A percentile compares a stretch with the other conserved stretches of the same genome.
Evolutionary conservation across 2,888 invertebrate genomes (phyloP).

Genomic region (Antheraea assamensis): DNA sequence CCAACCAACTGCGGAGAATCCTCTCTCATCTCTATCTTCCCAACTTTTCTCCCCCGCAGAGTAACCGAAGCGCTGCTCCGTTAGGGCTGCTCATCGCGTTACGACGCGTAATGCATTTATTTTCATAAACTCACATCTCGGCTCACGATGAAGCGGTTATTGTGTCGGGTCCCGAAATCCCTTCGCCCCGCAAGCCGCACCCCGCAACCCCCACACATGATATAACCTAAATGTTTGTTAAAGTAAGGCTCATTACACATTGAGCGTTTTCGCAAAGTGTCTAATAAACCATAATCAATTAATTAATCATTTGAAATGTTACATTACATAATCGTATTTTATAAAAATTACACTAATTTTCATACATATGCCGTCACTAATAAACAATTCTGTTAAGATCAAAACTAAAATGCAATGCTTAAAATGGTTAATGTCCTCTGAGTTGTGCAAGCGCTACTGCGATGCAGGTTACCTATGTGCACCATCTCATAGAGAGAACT

Average conservation of each 20-base stretch:
- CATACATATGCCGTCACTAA: no score
- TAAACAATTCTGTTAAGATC: no score
- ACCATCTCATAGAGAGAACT: no score
- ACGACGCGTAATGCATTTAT: constrained; percentile 6
- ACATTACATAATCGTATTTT: no score
- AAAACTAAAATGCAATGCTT: no score
- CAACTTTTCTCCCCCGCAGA: neutral
- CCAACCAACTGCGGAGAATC: neutral
- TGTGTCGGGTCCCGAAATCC: neutral
- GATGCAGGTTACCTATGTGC: no score
- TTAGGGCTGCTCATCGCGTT: neutral
- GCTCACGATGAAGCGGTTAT: neutral
- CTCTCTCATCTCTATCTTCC: no score
- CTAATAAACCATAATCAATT: neutral
- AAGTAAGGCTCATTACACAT: neutral
- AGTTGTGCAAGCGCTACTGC: no score
- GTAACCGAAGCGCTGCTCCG: neutral
- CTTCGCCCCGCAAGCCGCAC: neutral
- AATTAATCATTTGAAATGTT: no score
- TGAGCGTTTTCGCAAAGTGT: neutral
- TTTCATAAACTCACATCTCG: constrained; percentile 8
- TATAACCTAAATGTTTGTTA: neutral
- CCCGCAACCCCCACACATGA: neutral
- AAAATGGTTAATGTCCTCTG: no score
- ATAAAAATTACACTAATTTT: no score